These are phyloP conservation scores for Endomychus coccineus DNA, from an alignment of 2,888 invertebrate species.

Conservation along the genomic window DNA sequence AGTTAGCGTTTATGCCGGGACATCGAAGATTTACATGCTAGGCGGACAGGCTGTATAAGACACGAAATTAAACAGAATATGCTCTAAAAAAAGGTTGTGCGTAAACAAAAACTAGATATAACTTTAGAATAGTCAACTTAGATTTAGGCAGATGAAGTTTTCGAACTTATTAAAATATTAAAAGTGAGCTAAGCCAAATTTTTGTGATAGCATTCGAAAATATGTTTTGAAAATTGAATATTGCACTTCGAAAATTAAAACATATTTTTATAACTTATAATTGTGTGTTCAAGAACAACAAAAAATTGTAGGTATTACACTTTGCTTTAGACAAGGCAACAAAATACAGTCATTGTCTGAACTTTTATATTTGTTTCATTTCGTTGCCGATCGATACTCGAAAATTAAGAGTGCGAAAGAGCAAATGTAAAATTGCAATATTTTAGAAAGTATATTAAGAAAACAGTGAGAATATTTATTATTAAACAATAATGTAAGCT, in stretches of 20 bases:
- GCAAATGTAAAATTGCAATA: slow-evolving; percentile 23
- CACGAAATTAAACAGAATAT: slow-evolving; percentile 18
- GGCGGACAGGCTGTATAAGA: too few relatives aligned
- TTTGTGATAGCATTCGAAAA: slow-evolving; percentile 30
- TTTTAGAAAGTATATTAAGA: slow-evolving; percentile 25
- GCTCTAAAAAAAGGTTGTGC: slow-evolving; percentile 31
- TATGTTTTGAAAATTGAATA: slow-evolving; percentile 20
- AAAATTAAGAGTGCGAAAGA: slow-evolving; percentile 4
- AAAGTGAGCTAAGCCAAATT: slow-evolving; percentile 26
- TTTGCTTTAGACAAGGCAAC: slow-evolving; percentile 14
- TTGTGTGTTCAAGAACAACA: slow-evolving; percentile 21
- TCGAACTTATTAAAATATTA: slow-evolving; percentile 2
- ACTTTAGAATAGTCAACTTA: not conserved
- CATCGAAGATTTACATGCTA: too few relatives aligned
- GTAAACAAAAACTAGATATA: slow-evolving; percentile 22
- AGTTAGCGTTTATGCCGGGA: too few relatives aligned
- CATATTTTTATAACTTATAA: slow-evolving; percentile 18
- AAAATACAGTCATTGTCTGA: not conserved
- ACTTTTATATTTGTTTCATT: slow-evolving; percentile 5
- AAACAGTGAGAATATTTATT: slow-evolving; percentile 36
- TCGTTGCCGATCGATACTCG: slow-evolving; percentile 3
- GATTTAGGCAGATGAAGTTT: not conserved
- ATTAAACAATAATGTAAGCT: slow-evolving; percentile 27
- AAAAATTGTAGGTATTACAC: slow-evolving; percentile 12
- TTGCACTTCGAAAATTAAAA: slow-evolving; percentile 13